Percentiles rank a stretch among this genome's conserved stretches.
Conservation (phyloP, 2,797 vertebrate species). For the Clarias fuscus region DNA sequence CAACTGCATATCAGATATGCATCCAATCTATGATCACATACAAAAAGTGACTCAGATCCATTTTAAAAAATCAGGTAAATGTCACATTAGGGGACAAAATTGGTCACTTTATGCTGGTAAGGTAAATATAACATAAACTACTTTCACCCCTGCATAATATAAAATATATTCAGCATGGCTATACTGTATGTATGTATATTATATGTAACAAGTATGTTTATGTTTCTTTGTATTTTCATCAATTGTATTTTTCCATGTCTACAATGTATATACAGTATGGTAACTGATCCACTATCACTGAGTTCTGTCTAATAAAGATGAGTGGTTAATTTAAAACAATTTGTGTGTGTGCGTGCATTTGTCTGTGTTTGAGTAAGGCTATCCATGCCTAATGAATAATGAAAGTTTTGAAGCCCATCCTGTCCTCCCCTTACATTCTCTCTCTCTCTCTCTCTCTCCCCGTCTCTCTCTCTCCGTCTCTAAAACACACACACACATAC, state of each 20-base stretch:
- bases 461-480: constrained; percentile 14
- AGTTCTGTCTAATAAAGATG: constrained; percentile 3
- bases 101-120: too few relatives aligned
- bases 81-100: too few relatives aligned
- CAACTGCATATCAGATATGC: too few relatives aligned
- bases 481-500: not conserved
- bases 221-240: not conserved
- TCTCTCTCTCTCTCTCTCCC: not conserved
- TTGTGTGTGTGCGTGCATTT: constrained; percentile 4
- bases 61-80: too few relatives aligned
- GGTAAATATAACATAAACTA: too few relatives aligned
- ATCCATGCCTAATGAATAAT: constrained; percentile 95
- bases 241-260: not conserved
- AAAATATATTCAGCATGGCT: too few relatives aligned
- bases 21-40: too few relatives aligned
- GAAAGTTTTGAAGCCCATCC: constrained; percentile 71
- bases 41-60: too few relatives aligned
- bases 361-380: constrained; percentile 76
- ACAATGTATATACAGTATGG: not conserved
- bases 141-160: too few relatives aligned
- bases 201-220: not conserved
- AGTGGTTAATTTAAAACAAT: constrained; percentile 43
- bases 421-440: constrained; percentile 20
- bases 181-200: not conserved
- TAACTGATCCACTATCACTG: not conserved